Evolutionary conservation across 2,113 vertebrate genomes (phyloP).

Genomic region (Oceanodroma tethys): DNA sequence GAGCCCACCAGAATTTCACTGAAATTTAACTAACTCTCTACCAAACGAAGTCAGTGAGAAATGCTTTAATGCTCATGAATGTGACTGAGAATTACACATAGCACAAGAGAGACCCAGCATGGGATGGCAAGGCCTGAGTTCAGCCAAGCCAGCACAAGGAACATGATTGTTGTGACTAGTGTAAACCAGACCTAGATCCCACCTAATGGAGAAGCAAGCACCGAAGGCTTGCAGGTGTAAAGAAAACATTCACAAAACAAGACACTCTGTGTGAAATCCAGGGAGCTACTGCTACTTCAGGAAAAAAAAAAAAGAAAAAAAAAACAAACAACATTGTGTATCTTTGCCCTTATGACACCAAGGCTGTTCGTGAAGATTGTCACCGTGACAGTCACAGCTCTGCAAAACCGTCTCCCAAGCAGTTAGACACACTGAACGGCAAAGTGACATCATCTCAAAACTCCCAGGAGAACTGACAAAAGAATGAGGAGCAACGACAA

Average conservation of each 20-base stretch:
- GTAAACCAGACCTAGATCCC: neutral
- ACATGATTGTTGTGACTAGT: fast-evolving
- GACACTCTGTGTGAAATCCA: neutral
- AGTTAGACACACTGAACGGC: neutral
- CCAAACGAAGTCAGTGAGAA: neutral
- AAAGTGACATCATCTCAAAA: neutral
- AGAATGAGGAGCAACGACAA: neutral
- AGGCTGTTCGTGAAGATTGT: neutral
- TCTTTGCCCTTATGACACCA: neutral
- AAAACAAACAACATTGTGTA: no score
- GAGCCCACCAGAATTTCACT: neutral
- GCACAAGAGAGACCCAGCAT: neutral
- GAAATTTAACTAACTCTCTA: neutral
- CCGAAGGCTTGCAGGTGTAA: fast-evolving
- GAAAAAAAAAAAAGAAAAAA: neutral
- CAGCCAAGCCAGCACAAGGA: neutral
- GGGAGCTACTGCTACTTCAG: neutral
- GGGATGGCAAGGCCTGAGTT: neutral
- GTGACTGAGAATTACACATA: neutral
- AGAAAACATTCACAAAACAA: neutral
- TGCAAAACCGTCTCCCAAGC: neutral
- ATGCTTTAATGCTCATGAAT: neutral
- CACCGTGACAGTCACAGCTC: neutral
- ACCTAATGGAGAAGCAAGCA: neutral
- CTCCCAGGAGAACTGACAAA: neutral